Evolutionary conservation across 2,113 vertebrate species (phyloP), one percentile per base, ranked within the genome.

Genomic region (Cyprinodon variegatus): DNA sequence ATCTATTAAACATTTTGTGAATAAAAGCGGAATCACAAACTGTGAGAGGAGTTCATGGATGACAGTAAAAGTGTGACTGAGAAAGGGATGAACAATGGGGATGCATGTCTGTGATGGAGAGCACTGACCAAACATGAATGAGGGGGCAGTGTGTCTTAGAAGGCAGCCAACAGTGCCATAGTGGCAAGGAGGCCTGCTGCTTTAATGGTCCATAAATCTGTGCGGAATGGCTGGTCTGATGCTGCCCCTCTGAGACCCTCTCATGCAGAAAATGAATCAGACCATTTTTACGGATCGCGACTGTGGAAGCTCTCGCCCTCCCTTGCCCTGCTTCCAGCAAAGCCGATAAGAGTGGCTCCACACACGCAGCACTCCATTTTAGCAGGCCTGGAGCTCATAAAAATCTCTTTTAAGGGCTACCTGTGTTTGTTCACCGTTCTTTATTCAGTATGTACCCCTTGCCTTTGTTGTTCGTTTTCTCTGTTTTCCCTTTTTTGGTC

Each of bases 181-280:
- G 93, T 91, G 92, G 90, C 92, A 90, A 95, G 94, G 95, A 95
- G 95, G 94, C 96, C 95, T 94, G 95, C 95, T 94, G 96, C 88
- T 96, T 97, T 98, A 97, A 98, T 96, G 96, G 96, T 95, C 95
- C 95, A 96, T 98, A 98, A 97, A 98, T 98, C 97, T 97, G 95
- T 93, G 94, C 93, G 94, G 94, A 94, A 95, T 95, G 91, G 90
- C 89, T 88, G 88, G 85, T 89, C 86, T 91, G 92, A 96, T 93
- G 93, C 93, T 94, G 89, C 90, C 94, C 92, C 90, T 95, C 95
- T 95, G 95, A 95, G 96, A 93, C 86, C 96, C 96, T 96, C 96
- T 97, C 95, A 97, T 95, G 95, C 95, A 94, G 96, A 97, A 97
- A 97, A 96, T 96, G 95, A 96, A 97, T 96, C 96, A 91, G 95